Evolutionary conservation across 2,888 invertebrate species (phyloP), one percentile per base, ranked within the genome.

Genomic region (Caenorhabditis panamensis): DNA sequence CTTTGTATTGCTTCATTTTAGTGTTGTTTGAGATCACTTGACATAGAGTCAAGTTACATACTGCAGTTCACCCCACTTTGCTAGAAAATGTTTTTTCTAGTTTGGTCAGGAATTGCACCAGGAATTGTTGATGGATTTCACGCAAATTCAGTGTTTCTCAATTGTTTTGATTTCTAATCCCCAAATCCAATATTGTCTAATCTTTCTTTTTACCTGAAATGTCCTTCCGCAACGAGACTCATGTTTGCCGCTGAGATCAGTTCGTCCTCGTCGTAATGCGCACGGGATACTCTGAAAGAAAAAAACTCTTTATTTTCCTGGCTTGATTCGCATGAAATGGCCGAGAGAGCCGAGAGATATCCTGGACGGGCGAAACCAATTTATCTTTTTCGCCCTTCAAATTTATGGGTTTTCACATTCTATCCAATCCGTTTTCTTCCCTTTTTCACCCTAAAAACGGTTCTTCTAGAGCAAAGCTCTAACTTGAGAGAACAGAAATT

Each of bases 141-240:
- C n/a, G n/a, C n/a, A n/a, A n/a, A n/a, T n/a, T n/a, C n/a, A n/a
- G n/a, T n/a, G n/a, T n/a, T n/a, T n/a, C n/a, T n/a, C n/a, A n/a
- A n/a, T n/a, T n/a, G n/a, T n/a, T n/a, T n/a, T n/a, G n/a, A n/a
- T n/a, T n/a, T n/a, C n/a, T n/a, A n/a, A n/a, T n/a, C n/a, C n/a
- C n/a, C n/a, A n/a, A n/a, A n/a, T n/a, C n/a, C n/a, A n/a, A 20
- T 28, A 22, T 31, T 9, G 5, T 44, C 24, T 61, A 6, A 24
- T 31, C n/a, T n/a, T n/a, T n/a, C n/a, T n/a, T 31, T 36, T 51
- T 28, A 77, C 81, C 81, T 68, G 69, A 82, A 82, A 73, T 82
- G 82, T 59, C 82, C 82, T 77, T 82, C 82, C 1, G 82, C 82
- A 4, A 82, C 82, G 56, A 82, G 58, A 64, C 77, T 77, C 82